Conservation (phyloP, 2,113 vertebrate species). For the Condylura cristata region DNA sequence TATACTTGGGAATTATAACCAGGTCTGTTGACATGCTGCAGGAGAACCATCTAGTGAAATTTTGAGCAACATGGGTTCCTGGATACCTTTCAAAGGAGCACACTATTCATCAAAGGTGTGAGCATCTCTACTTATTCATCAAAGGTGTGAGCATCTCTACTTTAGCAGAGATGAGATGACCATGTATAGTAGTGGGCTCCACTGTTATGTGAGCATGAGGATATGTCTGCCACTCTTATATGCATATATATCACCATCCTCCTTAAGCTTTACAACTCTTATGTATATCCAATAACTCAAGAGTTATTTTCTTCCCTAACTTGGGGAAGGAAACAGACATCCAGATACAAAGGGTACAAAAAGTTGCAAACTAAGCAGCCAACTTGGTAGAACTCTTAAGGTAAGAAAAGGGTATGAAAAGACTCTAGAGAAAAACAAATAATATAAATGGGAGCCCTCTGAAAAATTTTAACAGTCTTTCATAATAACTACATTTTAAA, state of each 20-base stretch:
- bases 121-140: background rate
- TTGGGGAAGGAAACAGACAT: too few species aligned
- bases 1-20: background rate
- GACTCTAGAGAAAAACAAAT: too few species aligned
- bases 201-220: background rate
- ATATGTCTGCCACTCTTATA: background rate
- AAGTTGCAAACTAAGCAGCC: too few species aligned
- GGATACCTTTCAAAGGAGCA: background rate
- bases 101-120: background rate
- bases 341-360: too few species aligned
- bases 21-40: background rate
- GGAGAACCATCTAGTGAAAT: background rate
- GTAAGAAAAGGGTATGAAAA: too few species aligned
- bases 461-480: background rate
- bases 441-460: background rate
- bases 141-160: background rate
- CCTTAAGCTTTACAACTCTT: background rate
- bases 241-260: background rate
- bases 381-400: too few species aligned
- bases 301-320: background rate
- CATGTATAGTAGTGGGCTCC: background rate
- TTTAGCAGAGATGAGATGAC: background rate
- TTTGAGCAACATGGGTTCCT: background rate
- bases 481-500: background rate
- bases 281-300: constrained; percentile 2